Base-by-base conservation (phyloP, 1,140 invertebrate genomes). In the Listronotus bonariensis region DNA sequence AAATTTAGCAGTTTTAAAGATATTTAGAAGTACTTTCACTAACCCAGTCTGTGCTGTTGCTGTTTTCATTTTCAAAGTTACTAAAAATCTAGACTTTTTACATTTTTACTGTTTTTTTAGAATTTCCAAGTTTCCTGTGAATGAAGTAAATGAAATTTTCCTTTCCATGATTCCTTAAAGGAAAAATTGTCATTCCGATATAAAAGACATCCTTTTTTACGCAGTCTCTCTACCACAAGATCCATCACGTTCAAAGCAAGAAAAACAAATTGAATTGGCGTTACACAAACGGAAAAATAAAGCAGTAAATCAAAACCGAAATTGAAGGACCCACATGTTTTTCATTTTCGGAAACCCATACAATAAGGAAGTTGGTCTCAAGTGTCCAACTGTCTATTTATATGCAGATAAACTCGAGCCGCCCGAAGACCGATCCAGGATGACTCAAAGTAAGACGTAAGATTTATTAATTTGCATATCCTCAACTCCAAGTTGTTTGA, bases 381-480 rank as follows among this genome's bases (percentile, higher is more conserved):
- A 68, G 68, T 69, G 68, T 65, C 65, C 65, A 43, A 49, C 63
- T 57, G 52, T 54, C 70, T 52, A 74, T 74, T 70, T 74, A 74
- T 74, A 74, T 74, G 72, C 70, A 74, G 72, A 74, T 72, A 43
- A 43, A 57, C 11, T 45, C 8, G 55, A 40, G 14, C 63, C 55
- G 38, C 59, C 48, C 60, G 59, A 59, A 68, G 68, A 57, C 65
- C 48, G 69, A 70, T 65, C 66, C 71, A 62, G 64, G 65, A 68
- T 60, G 59, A 52, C 65, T 72, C 71, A 72, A 73, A 73, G 73
- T 73, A 70, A 73, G 69, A 71, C 60, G 67, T 68, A 73, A 73
- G 73, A 74, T 74, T 74, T 74, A 74, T 74, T 74, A 73, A 74
- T 74, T 74, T 73, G 73, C 73, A 74, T 74, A 73, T 72, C 69